phyloP scores from a whole-genome alignment of 1,140 invertebrate species.

The Caenorhabditis latens region DNA sequence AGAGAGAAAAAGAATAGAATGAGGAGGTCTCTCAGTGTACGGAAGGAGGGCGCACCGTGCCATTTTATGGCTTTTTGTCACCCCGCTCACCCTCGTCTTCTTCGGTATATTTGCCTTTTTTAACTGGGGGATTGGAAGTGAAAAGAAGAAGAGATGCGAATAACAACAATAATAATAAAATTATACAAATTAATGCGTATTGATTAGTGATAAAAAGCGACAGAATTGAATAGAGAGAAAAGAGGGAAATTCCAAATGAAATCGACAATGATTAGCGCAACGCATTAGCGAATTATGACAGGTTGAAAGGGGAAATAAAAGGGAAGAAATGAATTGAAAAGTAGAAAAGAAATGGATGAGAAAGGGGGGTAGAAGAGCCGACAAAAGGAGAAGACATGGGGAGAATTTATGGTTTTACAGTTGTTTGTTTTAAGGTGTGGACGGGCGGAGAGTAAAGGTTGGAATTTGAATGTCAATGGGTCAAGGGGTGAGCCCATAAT shows the following conservation, averaged over 20 bases:
- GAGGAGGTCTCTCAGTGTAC: neutral
- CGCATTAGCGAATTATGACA: slow-evolving; percentile 54
- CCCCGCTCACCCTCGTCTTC: neutral
- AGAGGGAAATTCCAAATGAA: neutral
- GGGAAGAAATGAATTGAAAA: neutral
- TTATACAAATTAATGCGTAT: slow-evolving; percentile 38
- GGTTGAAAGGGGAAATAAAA: slow-evolving; percentile 19
- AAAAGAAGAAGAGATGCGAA: neutral
- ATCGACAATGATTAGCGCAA: slow-evolving; percentile 45
- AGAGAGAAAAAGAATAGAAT: neutral
- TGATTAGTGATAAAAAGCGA: slow-evolving; percentile 49
- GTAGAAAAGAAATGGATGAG: neutral
- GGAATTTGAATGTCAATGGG: too few relatives aligned
- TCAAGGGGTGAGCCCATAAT: too few relatives aligned
- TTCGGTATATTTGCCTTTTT: slow-evolving; percentile 50
- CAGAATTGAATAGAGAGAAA: neutral
- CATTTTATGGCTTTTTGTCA: slow-evolving; percentile 54
- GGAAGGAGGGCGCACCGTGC: slow-evolving; percentile 34
- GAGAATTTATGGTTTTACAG: too few relatives aligned
- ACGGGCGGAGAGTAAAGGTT: too few relatives aligned
- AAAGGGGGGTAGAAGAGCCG: neutral
- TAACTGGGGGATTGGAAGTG: neutral
- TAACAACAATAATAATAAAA: slow-evolving; percentile 18
- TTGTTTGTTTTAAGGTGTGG: too few relatives aligned
- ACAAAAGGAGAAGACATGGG: neutral